These are phyloP conservation scores for Dasyprocta punctata DNA, from an alignment of 2,113 vertebrate genomes.

Conservation along the genomic window DNA sequence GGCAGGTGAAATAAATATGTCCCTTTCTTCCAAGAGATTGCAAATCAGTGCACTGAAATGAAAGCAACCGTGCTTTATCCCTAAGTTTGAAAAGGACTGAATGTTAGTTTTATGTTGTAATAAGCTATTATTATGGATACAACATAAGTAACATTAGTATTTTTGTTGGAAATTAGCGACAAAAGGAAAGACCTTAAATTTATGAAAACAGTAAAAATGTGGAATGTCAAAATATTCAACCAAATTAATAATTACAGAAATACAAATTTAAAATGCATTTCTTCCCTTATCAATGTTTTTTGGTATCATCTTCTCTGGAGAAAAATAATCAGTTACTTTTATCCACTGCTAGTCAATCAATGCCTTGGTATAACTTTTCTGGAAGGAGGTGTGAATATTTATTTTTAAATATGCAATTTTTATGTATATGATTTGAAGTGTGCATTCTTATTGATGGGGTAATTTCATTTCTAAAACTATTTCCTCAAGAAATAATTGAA, in stretches of 20 bases:
- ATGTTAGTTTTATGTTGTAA: neutral
- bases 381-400: neutral
- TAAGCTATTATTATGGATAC: neutral
- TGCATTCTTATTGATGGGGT: neutral
- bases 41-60: neutral
- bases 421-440: neutral
- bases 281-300: neutral
- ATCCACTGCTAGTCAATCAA: neutral
- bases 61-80: neutral
- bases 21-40: neutral
- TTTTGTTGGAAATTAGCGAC: neutral
- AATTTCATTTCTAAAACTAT: slow-evolving; percentile 24
- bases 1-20: neutral
- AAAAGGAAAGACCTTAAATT: neutral
- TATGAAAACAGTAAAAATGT: neutral
- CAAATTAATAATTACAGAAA: neutral
- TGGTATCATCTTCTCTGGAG: neutral
- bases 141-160: neutral
- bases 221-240: neutral
- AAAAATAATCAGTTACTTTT: neutral
- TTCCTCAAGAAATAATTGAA: slow-evolving; percentile 36
- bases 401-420: neutral
- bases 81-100: neutral
- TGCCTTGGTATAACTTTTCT: neutral
- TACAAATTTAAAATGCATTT: neutral